Evolutionary conservation across 2,888 invertebrate genomes (phyloP).

Genomic region (Lasiommata megera): DNA sequence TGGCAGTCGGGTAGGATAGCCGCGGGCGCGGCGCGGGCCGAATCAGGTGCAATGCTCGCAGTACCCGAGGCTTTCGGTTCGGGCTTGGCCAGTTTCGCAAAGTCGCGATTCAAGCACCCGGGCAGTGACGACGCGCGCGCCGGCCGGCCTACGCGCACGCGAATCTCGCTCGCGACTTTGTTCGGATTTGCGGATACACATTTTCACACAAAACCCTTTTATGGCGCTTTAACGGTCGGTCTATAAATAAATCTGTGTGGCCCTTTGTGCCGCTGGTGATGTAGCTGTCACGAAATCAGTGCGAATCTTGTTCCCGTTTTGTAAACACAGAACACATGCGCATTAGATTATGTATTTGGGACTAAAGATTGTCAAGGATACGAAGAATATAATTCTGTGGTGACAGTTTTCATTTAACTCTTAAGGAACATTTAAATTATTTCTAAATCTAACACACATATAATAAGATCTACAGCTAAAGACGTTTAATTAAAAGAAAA

Average conservation of each 20-base stretch:
- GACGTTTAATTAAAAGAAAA: too few species aligned
- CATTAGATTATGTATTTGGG: background rate
- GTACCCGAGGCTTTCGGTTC: conserved; percentile 27
- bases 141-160: conserved; percentile 70
- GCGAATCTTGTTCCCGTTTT: conserved; percentile 5
- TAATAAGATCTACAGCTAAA: too few species aligned
- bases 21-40: conserved; percentile 51
- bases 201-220: conserved; percentile 54
- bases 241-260: conserved; percentile 56
- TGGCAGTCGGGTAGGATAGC: conserved; percentile 44
- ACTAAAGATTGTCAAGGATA: background rate
- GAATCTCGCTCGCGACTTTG: conserved; percentile 53
- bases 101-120: conserved; percentile 34
- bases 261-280: conserved; percentile 26
- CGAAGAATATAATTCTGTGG: background rate
- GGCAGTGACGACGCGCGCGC: conserved; percentile 71
- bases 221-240: conserved; percentile 44
- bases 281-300: background rate
- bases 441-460: too few species aligned
- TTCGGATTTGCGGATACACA: conserved; percentile 44
- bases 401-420: background rate
- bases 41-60: conserved; percentile 70
- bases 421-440: too few species aligned
- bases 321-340: conserved; percentile 1
- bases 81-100: conserved; percentile 32